phyloP scores from a whole-genome alignment of 2,113 vertebrate species.

The Scopus umbretta region DNA sequence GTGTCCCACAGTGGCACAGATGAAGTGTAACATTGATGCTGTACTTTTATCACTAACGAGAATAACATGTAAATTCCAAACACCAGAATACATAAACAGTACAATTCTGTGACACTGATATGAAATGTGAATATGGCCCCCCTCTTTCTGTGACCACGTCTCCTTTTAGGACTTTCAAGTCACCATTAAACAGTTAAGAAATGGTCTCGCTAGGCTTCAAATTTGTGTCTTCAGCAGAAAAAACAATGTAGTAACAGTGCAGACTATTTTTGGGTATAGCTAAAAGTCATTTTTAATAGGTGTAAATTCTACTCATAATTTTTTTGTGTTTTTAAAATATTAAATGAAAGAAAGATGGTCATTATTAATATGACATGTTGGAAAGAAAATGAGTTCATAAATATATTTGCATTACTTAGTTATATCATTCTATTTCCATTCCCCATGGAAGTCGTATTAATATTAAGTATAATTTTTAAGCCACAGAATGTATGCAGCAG shows the following conservation, averaged over 20 bases:
- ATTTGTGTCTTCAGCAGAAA: background rate
- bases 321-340: background rate
- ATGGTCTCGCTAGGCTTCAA: background rate
- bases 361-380: background rate
- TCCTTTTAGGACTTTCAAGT: background rate
- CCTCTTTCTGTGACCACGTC: fast-evolving
- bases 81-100: background rate
- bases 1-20: background rate
- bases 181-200: background rate
- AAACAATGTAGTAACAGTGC: background rate
- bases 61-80: background rate
- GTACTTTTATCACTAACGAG: background rate
- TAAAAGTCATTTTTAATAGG: background rate
- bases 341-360: background rate
- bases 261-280: background rate
- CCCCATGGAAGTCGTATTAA: background rate
- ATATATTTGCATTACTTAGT: constrained; percentile 19
- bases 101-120: background rate
- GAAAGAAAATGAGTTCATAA: constrained; percentile 26
- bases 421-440: background rate
- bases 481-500: background rate
- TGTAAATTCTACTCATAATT: background rate
- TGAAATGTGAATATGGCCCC: background rate
- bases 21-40: background rate
- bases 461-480: constrained; percentile 18